Evolutionary conservation across 1,140 invertebrate species (phyloP).

Genomic region (Drosophila malerkotliana): DNA sequence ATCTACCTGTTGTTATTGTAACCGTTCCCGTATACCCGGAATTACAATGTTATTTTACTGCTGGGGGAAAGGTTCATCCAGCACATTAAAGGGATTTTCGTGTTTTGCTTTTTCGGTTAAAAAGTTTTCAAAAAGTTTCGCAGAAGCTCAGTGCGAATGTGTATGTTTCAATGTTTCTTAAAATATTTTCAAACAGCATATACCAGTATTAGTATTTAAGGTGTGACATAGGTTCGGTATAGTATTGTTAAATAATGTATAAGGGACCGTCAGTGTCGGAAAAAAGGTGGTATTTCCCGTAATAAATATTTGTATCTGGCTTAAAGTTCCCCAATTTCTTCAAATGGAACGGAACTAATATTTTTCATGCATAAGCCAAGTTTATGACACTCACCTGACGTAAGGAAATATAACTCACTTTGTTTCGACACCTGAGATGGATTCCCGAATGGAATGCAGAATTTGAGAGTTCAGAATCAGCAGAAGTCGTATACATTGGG

Average conservation of each 20-base stretch:
- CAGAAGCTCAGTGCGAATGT: neutral
- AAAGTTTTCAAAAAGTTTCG: slow-evolving; percentile 25
- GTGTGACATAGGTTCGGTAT: no score
- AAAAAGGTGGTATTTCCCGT: neutral
- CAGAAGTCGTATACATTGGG: slow-evolving; percentile 55
- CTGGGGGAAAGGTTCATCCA: slow-evolving; percentile 6
- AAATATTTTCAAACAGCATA: neutral
- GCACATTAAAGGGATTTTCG: slow-evolving; percentile 37
- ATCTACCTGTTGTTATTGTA: slow-evolving; percentile 2
- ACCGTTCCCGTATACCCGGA: neutral
- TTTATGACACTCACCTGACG: slow-evolving; percentile 34
- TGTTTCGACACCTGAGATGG: slow-evolving; percentile 55
- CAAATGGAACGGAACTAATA: slow-evolving; percentile 39
- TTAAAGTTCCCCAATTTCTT: neutral
- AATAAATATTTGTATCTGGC: neutral
- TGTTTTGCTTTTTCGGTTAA: slow-evolving; percentile 24
- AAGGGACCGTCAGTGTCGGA: neutral
- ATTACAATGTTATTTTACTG: slow-evolving; percentile 35
- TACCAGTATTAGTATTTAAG: neutral
- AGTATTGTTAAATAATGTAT: neutral
- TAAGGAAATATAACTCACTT: slow-evolving; percentile 35
- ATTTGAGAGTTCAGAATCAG: slow-evolving; percentile 12
- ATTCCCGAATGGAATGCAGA: slow-evolving; percentile 36
- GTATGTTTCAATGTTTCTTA: neutral
- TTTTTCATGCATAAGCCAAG: slow-evolving; percentile 35